Percentiles rank a stretch among this genome's conserved stretches.
Evolutionary conservation across 2,797 vertebrate genomes (phyloP).

Genomic region (Lepidocolaptes lacrymiger): DNA sequence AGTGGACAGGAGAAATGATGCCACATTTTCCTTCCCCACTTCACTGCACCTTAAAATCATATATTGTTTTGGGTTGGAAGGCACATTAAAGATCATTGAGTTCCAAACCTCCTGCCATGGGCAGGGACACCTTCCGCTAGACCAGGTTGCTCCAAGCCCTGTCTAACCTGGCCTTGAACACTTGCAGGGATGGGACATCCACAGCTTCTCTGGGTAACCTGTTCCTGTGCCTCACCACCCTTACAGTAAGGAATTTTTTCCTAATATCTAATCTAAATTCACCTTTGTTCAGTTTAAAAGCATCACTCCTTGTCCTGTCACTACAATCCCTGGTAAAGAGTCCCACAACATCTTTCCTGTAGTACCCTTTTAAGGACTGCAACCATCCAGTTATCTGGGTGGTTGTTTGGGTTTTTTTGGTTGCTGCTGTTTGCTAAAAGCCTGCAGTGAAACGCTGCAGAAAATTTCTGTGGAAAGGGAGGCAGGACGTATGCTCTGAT

Average conservation of each 20-base stretch:
- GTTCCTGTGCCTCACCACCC: accelerated
- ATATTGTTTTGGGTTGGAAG: not conserved
- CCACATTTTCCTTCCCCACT: accelerated
- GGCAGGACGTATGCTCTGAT: not conserved
- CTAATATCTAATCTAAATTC: not conserved
- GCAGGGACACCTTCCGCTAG: not conserved
- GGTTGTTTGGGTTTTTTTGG: accelerated
- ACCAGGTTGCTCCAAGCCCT: not conserved
- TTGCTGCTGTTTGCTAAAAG: not conserved
- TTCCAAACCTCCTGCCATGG: not conserved
- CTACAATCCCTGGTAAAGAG: not conserved
- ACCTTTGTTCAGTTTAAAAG: not conserved
- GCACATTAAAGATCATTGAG: not conserved
- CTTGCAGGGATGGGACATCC: not conserved
- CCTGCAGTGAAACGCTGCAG: not conserved
- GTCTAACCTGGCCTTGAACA: not conserved
- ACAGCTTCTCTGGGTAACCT: not conserved
- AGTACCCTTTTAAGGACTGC: not conserved
- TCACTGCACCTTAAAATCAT: not conserved
- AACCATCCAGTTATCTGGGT: not conserved
- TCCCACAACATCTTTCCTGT: not conserved
- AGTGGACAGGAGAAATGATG: not conserved
- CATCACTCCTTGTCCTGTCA: not conserved
- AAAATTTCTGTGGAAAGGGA: not conserved
- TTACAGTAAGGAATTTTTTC: not conserved